Evolutionary conservation across 2,888 invertebrate species (phyloP).

Genomic region (Amiota minor): DNA sequence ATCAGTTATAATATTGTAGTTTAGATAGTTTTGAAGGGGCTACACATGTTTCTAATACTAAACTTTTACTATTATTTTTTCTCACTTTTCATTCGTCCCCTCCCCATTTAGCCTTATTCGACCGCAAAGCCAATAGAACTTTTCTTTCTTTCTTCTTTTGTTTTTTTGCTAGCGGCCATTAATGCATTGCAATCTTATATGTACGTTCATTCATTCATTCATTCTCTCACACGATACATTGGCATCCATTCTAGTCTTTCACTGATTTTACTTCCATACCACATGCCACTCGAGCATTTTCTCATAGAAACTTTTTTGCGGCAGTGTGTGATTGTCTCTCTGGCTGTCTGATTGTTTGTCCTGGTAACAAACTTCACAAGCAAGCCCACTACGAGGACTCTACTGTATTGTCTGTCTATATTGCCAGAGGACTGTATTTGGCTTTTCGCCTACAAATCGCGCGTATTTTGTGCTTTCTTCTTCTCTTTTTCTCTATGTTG

Average conservation of each 20-base stretch:
- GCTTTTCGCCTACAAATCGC: slow-evolving; percentile 9
- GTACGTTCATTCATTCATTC: neutral
- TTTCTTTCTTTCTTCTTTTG: neutral
- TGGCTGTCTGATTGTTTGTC: neutral
- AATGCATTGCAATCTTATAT: slow-evolving; percentile 8
- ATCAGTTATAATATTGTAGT: too few relatives aligned
- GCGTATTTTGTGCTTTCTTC: neutral
- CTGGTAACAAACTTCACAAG: neutral
- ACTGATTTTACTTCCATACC: too few relatives aligned
- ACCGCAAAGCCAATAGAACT: too few relatives aligned
- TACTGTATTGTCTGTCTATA: neutral
- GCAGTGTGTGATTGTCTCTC: too few relatives aligned
- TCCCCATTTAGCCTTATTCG: too few relatives aligned
- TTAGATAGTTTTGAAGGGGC: too few relatives aligned
- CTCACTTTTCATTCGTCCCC: too few relatives aligned
- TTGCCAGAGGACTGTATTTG: slow-evolving; percentile 14
- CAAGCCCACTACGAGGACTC: neutral
- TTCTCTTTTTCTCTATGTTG: neutral
- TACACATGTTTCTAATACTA: too few relatives aligned
- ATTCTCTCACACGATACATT: neutral
- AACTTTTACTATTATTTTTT: too few relatives aligned
- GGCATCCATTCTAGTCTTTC: too few relatives aligned
- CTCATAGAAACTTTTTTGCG: too few relatives aligned
- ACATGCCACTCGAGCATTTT: too few relatives aligned
- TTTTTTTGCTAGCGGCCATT: neutral